phyloP scores from a whole-genome alignment of 2,113 vertebrate genomes.

The Cepphus grylle region DNA sequence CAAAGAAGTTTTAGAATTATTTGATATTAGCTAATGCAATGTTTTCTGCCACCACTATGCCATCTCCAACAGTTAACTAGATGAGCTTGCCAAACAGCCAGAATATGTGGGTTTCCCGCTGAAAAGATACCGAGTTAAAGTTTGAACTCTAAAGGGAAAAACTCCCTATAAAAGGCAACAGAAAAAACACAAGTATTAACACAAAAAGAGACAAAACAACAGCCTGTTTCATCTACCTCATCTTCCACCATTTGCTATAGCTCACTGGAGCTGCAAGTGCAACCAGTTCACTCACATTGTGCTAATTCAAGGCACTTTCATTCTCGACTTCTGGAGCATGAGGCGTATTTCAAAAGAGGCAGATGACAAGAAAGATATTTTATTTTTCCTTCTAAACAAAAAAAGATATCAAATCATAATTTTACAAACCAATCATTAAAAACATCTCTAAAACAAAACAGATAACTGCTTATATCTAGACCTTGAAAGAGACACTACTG shows the following conservation, averaged over 20 bases:
- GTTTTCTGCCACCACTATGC: background rate
- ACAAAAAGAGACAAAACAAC: background rate
- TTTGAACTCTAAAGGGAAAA: background rate
- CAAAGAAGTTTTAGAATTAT: background rate
- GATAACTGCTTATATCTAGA: background rate
- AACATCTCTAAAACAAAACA: background rate
- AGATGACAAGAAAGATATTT: background rate
- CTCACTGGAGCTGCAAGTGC: background rate
- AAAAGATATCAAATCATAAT: background rate
- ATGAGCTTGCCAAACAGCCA: background rate
- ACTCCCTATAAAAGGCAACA: background rate
- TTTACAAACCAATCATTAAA: background rate
- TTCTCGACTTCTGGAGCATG: background rate
- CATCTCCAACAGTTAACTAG: background rate
- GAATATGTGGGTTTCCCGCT: background rate
- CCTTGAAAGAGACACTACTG: background rate
- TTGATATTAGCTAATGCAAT: background rate
- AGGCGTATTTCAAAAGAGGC: background rate
- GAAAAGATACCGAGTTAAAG: background rate
- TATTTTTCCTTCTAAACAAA: background rate
- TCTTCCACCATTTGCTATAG: background rate
- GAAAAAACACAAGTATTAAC: background rate
- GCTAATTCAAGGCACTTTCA: background rate
- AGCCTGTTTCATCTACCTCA: background rate
- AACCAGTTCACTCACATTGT: background rate